phyloP scores from a whole-genome alignment of 2,797 vertebrate genomes.

The Mormyrus proboscirostris region DNA sequence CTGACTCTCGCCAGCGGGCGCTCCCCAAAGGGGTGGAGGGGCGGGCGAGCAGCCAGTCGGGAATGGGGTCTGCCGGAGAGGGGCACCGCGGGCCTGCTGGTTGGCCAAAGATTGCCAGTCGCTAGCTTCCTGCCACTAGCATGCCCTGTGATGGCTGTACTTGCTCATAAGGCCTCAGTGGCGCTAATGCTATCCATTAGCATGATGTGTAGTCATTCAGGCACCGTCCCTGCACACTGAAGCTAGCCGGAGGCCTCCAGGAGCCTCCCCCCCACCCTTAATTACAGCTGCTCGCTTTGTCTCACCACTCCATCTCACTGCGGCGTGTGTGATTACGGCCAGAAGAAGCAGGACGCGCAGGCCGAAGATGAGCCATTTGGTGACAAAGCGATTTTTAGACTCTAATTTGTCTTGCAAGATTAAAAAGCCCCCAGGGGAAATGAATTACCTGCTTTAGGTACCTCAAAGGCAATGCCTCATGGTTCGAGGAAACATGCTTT shows the following conservation, averaged over 20 bases:
- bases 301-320: not conserved
- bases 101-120: not conserved
- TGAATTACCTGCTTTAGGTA: not conserved
- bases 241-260: not conserved
- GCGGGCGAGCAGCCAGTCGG: not conserved
- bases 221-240: not conserved
- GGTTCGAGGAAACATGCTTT: not conserved
- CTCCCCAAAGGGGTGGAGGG: not conserved
- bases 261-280: not conserved
- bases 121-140: not conserved
- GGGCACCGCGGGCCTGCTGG: not conserved
- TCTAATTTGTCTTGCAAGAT: not conserved
- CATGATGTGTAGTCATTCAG: not conserved
- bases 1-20: not conserved
- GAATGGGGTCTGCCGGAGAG: not conserved
- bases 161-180: not conserved
- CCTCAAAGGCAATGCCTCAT: not conserved
- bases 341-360: not conserved
- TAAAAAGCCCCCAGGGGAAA: not conserved
- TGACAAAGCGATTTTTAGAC: not conserved
- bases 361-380: not conserved
- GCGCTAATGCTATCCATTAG: not conserved
- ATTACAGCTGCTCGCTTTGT: not conserved
- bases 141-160: not conserved
- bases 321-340: not conserved